Evolutionary conservation across 2,888 invertebrate genomes (phyloP).

Genomic region (Ectropis crepuscularia): DNA sequence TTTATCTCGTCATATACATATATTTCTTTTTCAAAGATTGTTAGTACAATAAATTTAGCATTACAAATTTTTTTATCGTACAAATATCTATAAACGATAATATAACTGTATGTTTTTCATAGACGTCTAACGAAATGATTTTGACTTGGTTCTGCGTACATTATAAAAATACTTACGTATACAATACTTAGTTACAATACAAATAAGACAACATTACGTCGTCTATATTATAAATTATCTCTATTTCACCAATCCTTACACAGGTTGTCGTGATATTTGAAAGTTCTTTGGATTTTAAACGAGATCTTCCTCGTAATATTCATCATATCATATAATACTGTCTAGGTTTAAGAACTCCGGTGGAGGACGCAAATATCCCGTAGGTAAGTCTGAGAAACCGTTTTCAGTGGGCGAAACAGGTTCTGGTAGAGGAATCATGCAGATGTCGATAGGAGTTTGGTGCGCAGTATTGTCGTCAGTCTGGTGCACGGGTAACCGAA

Average conservation of each 20-base stretch:
- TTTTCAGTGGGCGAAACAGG: slow-evolving; percentile 7
- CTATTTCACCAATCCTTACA: not conserved
- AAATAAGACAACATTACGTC: not conserved
- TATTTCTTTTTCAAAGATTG: slow-evolving; percentile 2
- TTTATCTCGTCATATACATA: not conserved
- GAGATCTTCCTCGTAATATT: slow-evolving; percentile 73
- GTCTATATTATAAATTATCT: slow-evolving; percentile 4
- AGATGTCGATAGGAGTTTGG: slow-evolving; percentile 5
- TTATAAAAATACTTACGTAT: not conserved
- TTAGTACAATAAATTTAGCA: too few species aligned
- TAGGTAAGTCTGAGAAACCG: slow-evolving; percentile 49
- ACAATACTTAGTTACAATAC: not conserved
- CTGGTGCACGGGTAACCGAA: slow-evolving; percentile 42
- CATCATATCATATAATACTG: slow-evolving; percentile 70
- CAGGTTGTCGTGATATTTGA: not conserved
- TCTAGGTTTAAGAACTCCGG: slow-evolving; percentile 59
- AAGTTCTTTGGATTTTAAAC: slow-evolving; percentile 56
- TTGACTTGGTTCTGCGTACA: slow-evolving; percentile 1
- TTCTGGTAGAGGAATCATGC: slow-evolving; percentile 23
- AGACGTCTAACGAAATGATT: not conserved
- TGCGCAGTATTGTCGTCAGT: not conserved
- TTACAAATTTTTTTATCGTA: too few species aligned
- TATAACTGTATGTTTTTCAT: slow-evolving; percentile 2
- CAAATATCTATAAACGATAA: too few species aligned
- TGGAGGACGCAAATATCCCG: slow-evolving; percentile 55